Evolutionary conservation across 1,140 invertebrate species (phyloP).

Genomic region (Mamestra configurata): DNA sequence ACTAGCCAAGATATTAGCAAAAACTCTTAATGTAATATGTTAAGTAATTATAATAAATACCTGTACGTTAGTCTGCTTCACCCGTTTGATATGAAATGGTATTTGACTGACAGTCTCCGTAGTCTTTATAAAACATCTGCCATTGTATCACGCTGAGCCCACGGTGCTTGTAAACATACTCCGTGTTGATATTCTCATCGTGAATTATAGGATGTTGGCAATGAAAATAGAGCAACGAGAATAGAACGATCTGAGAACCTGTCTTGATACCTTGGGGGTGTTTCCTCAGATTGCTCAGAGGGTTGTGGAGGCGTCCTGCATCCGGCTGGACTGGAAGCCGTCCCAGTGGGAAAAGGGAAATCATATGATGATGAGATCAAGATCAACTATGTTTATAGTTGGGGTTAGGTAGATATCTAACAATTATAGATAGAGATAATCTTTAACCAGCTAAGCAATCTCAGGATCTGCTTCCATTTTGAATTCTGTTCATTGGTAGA

Average conservation of each 20-base stretch:
- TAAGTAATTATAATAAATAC: background rate
- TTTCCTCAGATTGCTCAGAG: too few species aligned
- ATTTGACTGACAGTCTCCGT: background rate
- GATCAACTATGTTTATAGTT: too few species aligned
- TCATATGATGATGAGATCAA: too few species aligned
- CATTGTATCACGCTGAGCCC: conserved; percentile 51
- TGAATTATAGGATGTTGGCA: conserved; percentile 20
- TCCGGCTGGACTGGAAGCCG: too few species aligned
- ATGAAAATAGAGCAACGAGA: background rate
- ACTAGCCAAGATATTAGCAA: background rate
- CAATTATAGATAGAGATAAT: too few species aligned
- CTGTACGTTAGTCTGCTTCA: background rate
- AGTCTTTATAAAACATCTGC: conserved; percentile 56
- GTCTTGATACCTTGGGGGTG: too few species aligned
- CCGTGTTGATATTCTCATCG: conserved; percentile 34
- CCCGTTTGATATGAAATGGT: conserved; percentile 17
- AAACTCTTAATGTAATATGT: background rate
- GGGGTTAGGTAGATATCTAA: too few species aligned
- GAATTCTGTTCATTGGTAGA: too few species aligned
- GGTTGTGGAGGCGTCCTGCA: too few species aligned
- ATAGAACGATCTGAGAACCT: background rate
- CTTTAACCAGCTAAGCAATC: too few species aligned
- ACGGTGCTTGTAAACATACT: conserved; percentile 60
- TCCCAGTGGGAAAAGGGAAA: too few species aligned
- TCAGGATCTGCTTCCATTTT: too few species aligned